Evolutionary conservation across 2,797 vertebrate species (phyloP).

Genomic region (Okamejei kenojei): DNA sequence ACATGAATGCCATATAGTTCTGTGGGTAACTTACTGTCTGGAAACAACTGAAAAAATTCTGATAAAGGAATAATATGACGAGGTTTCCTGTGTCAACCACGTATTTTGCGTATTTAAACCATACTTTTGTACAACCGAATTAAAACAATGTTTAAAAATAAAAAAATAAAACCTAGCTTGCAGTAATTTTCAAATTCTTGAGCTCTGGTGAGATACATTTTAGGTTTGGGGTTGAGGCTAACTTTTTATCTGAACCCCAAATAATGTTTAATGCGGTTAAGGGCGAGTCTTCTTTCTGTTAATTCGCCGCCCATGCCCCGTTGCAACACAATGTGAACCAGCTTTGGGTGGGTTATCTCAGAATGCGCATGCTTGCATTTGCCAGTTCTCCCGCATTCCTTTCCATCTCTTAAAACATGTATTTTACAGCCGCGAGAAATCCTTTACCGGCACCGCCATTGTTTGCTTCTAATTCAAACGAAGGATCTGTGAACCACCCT

Average conservation of each 20-base stretch:
- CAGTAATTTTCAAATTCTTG: background rate
- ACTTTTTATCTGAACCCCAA: background rate
- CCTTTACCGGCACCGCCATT: background rate
- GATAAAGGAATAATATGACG: constrained; percentile 48
- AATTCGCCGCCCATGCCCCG: background rate
- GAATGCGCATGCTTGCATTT: background rate
- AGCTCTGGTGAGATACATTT: background rate
- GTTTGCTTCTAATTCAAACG: background rate
- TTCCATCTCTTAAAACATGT: no score
- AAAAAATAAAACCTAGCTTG: background rate
- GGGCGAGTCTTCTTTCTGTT: background rate
- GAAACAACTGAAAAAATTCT: constrained; percentile 52
- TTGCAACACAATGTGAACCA: background rate
- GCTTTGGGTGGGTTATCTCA: background rate
- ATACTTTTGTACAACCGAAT: constrained; percentile 46
- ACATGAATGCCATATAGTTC: constrained; percentile 49
- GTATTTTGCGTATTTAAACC: constrained; percentile 8
- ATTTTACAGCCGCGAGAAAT: background rate
- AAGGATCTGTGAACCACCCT: background rate
- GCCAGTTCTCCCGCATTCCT: background rate
- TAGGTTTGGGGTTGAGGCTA: background rate
- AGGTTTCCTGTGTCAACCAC: constrained; percentile 42
- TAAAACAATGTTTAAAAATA: constrained; percentile 7
- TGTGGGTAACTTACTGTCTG: constrained; percentile 50
- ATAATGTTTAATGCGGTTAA: background rate